phyloP scores from a whole-genome alignment of 2,888 invertebrate genomes.

The Minunthozetes semirufus region DNA sequence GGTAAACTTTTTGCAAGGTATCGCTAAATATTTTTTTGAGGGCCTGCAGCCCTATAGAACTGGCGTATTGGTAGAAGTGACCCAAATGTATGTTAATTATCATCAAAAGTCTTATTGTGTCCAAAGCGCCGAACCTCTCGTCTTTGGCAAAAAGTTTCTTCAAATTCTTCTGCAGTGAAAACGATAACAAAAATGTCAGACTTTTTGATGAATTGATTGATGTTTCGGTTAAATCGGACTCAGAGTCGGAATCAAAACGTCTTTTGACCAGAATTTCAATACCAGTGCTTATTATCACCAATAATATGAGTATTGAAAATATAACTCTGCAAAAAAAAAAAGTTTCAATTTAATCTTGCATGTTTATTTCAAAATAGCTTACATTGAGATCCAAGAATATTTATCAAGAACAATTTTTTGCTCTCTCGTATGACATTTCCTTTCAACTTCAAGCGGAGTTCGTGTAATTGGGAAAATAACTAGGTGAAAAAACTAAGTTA shows the following conservation, averaged over 20 bases:
- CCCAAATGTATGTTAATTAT: slow-evolving; percentile 31
- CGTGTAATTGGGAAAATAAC: slow-evolving; percentile 26
- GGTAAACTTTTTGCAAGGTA: background rate
- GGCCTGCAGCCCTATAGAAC: slow-evolving; percentile 1
- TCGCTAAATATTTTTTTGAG: slow-evolving; percentile 29
- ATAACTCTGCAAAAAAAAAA: background rate
- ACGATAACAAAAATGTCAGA: background rate
- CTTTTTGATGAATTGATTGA: background rate
- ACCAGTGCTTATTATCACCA: slow-evolving; percentile 26
- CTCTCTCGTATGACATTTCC: background rate
- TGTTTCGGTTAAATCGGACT: background rate
- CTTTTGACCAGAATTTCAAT: background rate
- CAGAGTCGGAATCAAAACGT: background rate
- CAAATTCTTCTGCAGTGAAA: slow-evolving; percentile 23
- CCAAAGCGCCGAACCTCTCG: slow-evolving; percentile 11
- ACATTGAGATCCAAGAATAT: background rate
- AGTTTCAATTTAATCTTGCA: background rate
- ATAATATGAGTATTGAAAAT: background rate
- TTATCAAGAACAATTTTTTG: background rate
- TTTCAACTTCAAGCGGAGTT: slow-evolving; percentile 23
- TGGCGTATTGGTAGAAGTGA: slow-evolving; percentile 7
- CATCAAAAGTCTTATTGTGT: slow-evolving; percentile 32
- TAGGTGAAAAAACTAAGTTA: background rate
- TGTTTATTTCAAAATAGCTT: background rate
- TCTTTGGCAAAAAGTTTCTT: slow-evolving; percentile 15